Evolutionary conservation across 1,140 invertebrate genomes (phyloP).

Genomic region (Pachypeltis micranthus): DNA sequence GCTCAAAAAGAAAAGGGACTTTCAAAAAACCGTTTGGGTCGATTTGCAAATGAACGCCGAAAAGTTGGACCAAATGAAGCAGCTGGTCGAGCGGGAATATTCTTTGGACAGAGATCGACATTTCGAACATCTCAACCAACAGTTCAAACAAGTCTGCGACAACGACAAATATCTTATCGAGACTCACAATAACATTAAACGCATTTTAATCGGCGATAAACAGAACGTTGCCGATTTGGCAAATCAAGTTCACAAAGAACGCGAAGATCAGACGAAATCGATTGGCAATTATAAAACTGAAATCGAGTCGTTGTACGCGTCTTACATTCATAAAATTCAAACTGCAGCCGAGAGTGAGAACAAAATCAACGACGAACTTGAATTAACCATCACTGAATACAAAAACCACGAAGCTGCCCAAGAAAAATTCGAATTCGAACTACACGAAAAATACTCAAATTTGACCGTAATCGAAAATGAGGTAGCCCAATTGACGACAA

Average conservation of each 20-base stretch:
- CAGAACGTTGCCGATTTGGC: not conserved
- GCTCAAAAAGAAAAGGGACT: not conserved
- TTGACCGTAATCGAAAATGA: not conserved
- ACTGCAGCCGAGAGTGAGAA: not conserved
- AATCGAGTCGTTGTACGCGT: not conserved
- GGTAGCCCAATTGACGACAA: not conserved
- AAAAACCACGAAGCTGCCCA: not conserved
- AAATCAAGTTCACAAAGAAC: not conserved
- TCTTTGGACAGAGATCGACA: not conserved
- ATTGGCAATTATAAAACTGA: not conserved
- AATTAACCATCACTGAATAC: not conserved
- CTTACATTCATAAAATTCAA: not conserved
- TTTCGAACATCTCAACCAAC: not conserved
- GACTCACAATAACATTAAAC: not conserved
- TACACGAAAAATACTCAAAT: not conserved
- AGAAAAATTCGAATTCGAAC: not conserved
- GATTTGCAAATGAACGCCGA: not conserved
- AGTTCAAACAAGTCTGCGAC: not conserved
- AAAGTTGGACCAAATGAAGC: not conserved
- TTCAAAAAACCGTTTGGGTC: not conserved
- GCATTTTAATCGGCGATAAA: not conserved
- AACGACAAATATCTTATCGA: not conserved
- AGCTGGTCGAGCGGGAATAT: not conserved
- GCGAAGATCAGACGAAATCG: not conserved
- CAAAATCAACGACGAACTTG: not conserved